Conservation (phyloP, 2,888 invertebrate genomes). For the Zelleria hepariella region DNA sequence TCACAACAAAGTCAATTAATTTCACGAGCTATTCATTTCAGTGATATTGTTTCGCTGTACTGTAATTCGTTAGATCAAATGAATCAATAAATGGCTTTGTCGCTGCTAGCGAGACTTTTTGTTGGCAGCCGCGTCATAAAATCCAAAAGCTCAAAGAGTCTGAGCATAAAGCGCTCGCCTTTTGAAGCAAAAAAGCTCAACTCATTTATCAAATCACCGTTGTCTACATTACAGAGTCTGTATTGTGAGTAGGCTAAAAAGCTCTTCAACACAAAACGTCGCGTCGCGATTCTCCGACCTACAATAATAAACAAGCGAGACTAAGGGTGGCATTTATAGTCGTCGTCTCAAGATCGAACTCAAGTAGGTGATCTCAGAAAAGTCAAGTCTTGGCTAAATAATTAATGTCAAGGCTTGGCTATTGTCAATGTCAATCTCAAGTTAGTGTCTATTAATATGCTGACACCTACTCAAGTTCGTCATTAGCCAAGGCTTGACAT, state of each 20-base stretch:
- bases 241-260: constrained; percentile 57
- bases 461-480: no score
- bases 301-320: neutral
- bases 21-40: neutral
- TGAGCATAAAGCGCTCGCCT: constrained; percentile 39
- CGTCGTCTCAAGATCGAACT: no score
- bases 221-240: constrained; percentile 53
- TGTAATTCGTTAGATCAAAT: constrained; percentile 25
- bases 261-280: constrained; percentile 42
- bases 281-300: constrained; percentile 11
- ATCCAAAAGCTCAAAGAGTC: constrained; percentile 19
- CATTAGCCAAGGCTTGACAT: no score
- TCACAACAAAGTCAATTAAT: neutral
- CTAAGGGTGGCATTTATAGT: no score
- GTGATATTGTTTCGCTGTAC: constrained; percentile 2
- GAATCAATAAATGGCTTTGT: constrained; percentile 25
- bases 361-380: no score
- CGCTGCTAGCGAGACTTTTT: constrained; percentile 15
- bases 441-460: no score
- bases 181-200: constrained; percentile 50
- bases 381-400: no score
- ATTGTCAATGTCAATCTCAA: no score
- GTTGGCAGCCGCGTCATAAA: constrained; percentile 10
- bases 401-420: no score
- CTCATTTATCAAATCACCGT: constrained; percentile 63